Conservation (phyloP, 2,888 invertebrate genomes). For the Plebejus argus region DNA sequence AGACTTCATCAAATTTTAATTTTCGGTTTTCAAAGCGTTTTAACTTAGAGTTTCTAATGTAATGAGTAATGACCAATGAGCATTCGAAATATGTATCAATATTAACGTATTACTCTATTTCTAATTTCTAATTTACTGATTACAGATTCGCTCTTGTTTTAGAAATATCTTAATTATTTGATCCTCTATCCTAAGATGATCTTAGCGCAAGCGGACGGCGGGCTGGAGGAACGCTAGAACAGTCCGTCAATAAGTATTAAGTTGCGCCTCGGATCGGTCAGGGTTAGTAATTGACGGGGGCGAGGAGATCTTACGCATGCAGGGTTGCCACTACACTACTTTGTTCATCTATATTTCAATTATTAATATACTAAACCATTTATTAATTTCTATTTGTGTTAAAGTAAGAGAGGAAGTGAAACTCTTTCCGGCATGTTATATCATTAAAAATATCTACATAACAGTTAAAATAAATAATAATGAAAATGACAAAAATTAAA, state of each 20-base stretch:
- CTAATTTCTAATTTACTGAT: too few species aligned
- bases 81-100: too few species aligned
- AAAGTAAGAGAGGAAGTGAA: background rate
- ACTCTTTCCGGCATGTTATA: too few species aligned
- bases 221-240: conserved; percentile 60
- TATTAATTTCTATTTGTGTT: background rate
- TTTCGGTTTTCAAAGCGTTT: too few species aligned
- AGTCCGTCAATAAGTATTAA: conserved; percentile 80
- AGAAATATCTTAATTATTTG: too few species aligned
- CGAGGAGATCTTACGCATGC: conserved; percentile 51
- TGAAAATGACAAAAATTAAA: background rate
- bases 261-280: conserved; percentile 76
- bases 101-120: too few species aligned
- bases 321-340: conserved; percentile 55
- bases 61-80: too few species aligned
- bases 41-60: too few species aligned
- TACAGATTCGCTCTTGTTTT: too few species aligned
- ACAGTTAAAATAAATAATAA: too few species aligned
- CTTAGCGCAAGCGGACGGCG: conserved; percentile 41
- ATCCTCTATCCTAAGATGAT: background rate
- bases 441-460: background rate
- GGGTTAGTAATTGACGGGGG: conserved; percentile 78
- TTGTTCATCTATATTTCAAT: background rate
- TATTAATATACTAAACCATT: background rate
- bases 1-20: too few species aligned